Evolutionary conservation across 2,888 invertebrate species (phyloP).

Genomic region (Tuta absoluta): DNA sequence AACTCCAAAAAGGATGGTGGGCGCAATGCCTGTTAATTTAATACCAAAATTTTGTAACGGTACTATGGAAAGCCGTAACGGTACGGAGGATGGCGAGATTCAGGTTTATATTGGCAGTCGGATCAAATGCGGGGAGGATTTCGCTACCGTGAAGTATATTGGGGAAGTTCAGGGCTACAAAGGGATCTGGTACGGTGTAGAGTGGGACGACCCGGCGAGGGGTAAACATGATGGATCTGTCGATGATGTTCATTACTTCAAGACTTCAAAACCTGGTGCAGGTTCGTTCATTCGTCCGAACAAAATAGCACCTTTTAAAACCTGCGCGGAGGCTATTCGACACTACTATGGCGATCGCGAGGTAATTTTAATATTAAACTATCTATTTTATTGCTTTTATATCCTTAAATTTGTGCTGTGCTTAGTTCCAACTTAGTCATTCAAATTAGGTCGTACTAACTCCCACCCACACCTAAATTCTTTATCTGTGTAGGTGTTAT

Average conservation of each 20-base stretch:
- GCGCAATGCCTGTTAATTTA: constrained; percentile 79
- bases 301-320: constrained; percentile 87
- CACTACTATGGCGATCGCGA: constrained; percentile 74
- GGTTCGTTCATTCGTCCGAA: constrained; percentile 94
- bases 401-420: constrained; percentile 21
- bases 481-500: background rate
- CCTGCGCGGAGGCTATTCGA: constrained; percentile 87
- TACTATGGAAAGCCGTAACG: constrained; percentile 75
- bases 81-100: constrained; percentile 70
- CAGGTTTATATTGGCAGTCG: constrained; percentile 75
- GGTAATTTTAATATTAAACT: constrained; percentile 45
- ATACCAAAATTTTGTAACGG: constrained; percentile 79
- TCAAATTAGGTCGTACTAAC: constrained; percentile 23
- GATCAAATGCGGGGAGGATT: constrained; percentile 68
- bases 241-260: constrained; percentile 91
- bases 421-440: constrained; percentile 42
- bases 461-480: constrained; percentile 1
- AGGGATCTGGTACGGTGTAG: constrained; percentile 95
- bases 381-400: constrained; percentile 10
- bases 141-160: constrained; percentile 85
- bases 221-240: constrained; percentile 97
- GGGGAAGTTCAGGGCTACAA: constrained; percentile 87
- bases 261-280: constrained; percentile 86
- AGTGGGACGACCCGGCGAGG: constrained; percentile 94
- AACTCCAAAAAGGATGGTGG: constrained; percentile 76